A percentile compares a stretch with the other conserved stretches of the same genome.
Conservation (phyloP, 2,113 vertebrate genomes). For the Erpornis zantholeuca region DNA sequence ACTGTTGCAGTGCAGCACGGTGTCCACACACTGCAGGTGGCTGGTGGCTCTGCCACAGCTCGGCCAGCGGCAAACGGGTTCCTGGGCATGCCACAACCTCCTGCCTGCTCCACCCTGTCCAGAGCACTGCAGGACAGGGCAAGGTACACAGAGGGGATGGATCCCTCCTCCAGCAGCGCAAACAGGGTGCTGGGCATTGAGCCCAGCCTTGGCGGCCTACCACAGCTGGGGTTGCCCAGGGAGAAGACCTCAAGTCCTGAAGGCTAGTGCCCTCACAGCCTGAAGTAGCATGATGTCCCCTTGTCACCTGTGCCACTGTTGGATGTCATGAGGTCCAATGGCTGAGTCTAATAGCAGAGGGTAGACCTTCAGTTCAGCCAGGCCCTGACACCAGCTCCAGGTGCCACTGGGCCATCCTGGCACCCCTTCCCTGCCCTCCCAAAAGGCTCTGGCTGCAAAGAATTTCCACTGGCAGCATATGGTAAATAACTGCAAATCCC, state of each 20-base stretch:
- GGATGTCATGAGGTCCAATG: not conserved
- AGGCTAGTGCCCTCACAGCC: not conserved
- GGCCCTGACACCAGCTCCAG: not conserved
- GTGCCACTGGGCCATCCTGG: not conserved
- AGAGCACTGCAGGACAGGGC: not conserved
- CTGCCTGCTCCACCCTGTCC: not conserved
- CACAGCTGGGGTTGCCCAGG: not conserved
- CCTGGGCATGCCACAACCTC: not conserved
- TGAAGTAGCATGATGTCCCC: not conserved
- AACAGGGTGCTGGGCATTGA: not conserved
- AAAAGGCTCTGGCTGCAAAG: not conserved
- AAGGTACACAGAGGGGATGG: not conserved
- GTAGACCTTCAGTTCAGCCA: not conserved
- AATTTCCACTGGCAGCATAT: not conserved
- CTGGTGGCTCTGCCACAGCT: not conserved
- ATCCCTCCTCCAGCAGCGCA: not conserved
- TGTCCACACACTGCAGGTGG: not conserved
- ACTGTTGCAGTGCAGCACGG: not conserved
- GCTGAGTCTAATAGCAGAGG: not conserved
- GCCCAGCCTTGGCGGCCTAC: accelerated
- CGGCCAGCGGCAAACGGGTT: not conserved
- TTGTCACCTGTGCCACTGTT: accelerated
- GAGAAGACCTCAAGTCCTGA: not conserved
- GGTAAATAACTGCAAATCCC: not conserved
- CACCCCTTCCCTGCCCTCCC: not conserved